Evolutionary conservation across 2,797 vertebrate genomes (phyloP), one percentile per base, ranked within the genome.

Genomic region (Lacerta bilineata): DNA sequence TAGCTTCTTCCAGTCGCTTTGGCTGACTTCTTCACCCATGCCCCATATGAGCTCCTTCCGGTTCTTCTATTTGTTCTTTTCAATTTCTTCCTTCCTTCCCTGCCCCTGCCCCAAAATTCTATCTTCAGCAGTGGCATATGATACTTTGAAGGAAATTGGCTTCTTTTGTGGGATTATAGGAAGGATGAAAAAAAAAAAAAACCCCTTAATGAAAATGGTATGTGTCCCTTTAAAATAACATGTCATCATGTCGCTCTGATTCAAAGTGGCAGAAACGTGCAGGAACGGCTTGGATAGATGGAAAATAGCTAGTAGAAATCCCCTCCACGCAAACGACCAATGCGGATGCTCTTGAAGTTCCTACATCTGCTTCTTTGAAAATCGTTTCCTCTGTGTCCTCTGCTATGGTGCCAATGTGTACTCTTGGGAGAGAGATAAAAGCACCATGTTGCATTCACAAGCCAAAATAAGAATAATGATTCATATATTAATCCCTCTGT

Each of bases 351-450:
- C 82, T 80, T 8, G 1, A 93, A 95, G 87, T 88, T 93, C 90
- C 87, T 92, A 89, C 94, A 96, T 95, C 94, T 95, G 94, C 91
- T 94, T 85, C 91, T 95, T 95, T 95, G 94, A 94, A 95, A 95
- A 93, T 41, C 50, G 76, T 89, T 93, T 93, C 90, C 94, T 95
- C 93, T 91, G 93, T 94, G 93, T 95, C 91, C 94, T 95, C 93
- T 95, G 90, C 95, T 90, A 66, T 0, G 27, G 69, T 95, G 94
- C 94, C 95, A 95, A 77, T 75, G 91, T 0, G 3, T 41, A 86
- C 90, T 94, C 92, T 91, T 91, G 95, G 94, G 95, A 95, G 84
- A 95, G 76, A 93, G 91, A 95, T 95, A 87, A 96, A 96, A 96
- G 91, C 80, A 92, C 68, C 8, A 88, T 92, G 90, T 88, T 90